phyloP scores from a whole-genome alignment of 1,140 invertebrate species.

The Piezodorus guildinii region DNA sequence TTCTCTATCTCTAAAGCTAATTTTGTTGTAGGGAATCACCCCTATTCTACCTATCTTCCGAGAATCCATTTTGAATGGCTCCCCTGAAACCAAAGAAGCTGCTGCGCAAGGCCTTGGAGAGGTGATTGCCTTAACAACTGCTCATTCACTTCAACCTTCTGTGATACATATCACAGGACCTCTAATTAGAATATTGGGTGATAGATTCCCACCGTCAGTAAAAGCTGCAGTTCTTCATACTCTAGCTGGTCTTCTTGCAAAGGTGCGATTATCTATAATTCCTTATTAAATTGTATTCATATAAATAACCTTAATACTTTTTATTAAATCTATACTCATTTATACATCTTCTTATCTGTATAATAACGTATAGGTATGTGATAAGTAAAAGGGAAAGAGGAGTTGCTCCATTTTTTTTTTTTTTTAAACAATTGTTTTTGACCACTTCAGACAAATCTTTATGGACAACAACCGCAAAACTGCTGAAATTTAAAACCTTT shows the following conservation, averaged over 20 bases:
- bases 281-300: no score
- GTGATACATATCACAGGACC: slow-evolving; percentile 96
- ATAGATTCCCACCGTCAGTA: slow-evolving; percentile 80
- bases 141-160: slow-evolving; percentile 79
- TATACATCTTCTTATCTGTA: no score
- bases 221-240: slow-evolving; percentile 94
- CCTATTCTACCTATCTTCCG: slow-evolving; percentile 89
- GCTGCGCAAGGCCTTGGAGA: slow-evolving; percentile 89
- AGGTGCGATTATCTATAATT: slow-evolving; percentile 41
- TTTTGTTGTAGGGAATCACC: slow-evolving; percentile 60
- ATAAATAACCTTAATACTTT: no score
- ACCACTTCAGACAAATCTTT: no score
- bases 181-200: slow-evolving; percentile 91
- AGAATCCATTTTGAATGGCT: slow-evolving; percentile 88
- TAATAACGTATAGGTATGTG: no score
- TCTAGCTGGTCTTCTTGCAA: slow-evolving; percentile 77
- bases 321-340: no score
- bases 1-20: no score
- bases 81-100: slow-evolving; percentile 88
- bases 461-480: no score
- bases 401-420: no score
- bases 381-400: no score
- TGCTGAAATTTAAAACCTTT: no score
- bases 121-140: slow-evolving; percentile 75
- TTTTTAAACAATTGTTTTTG: no score